phyloP scores from a whole-genome alignment of 2,888 invertebrate species.

The Ethmia dodecea region DNA sequence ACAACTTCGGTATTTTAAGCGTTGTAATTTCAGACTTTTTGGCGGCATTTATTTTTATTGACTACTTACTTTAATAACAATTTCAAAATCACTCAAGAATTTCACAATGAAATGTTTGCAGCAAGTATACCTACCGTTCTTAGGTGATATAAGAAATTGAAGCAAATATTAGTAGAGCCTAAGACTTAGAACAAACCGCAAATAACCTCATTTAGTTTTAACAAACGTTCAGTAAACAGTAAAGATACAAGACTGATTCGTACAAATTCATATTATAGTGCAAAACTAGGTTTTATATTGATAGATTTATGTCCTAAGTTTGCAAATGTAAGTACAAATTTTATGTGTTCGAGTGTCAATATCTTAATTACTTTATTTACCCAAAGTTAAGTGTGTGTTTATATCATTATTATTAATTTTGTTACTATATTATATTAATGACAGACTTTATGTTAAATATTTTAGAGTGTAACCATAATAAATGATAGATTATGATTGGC shows the following conservation, averaged over 20 bases:
- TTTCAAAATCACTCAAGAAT: no score
- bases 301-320: slow-evolving; percentile 50
- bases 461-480: slow-evolving; percentile 40
- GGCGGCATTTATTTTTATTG: no score
- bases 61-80: no score
- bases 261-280: slow-evolving; percentile 65
- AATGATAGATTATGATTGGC: slow-evolving; percentile 40
- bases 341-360: slow-evolving; percentile 72
- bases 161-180: no score
- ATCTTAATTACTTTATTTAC: slow-evolving; percentile 65
- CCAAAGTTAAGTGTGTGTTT: slow-evolving; percentile 75
- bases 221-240: slow-evolving; percentile 30
- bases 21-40: slow-evolving; percentile 18
- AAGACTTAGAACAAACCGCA: not conserved
- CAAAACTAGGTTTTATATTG: slow-evolving; percentile 55
- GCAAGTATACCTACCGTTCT: no score
- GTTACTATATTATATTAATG: slow-evolving; percentile 68
- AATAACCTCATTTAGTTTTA: slow-evolving; percentile 4
- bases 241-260: slow-evolving; percentile 63
- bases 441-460: slow-evolving; percentile 52
- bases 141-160: no score
- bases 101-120: no score
- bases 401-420: slow-evolving; percentile 64
- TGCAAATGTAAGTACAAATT: slow-evolving; percentile 70
- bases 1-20: not conserved